Percentiles rank a stretch among this genome's conserved stretches.
These are phyloP conservation scores for Syrphus vitripennis DNA, from an alignment of 2,888 invertebrate species.

Conservation along the genomic window DNA sequence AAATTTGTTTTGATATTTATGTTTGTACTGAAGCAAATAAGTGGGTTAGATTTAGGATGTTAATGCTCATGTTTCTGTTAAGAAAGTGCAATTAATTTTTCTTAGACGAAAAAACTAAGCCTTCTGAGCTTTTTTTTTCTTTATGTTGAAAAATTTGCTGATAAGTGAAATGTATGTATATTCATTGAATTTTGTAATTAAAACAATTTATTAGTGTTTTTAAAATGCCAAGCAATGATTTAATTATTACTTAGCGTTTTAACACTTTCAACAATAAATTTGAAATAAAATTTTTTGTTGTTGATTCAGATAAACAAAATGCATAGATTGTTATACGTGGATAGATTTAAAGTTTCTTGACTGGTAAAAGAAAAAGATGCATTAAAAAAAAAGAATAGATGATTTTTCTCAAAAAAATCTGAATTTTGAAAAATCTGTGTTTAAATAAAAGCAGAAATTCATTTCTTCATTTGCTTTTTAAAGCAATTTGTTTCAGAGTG, in stretches of 20 bases:
- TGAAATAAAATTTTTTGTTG: no score
- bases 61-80: neutral
- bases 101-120: neutral
- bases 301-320: neutral
- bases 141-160: neutral
- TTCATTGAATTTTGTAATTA: neutral
- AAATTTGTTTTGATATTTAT: neutral
- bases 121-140: neutral
- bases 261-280: neutral
- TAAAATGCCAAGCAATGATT: neutral
- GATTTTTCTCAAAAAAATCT: no score
- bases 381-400: no score
- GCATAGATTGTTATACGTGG: neutral
- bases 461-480: no score
- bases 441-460: no score
- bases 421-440: no score
- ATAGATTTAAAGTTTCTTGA: no score
- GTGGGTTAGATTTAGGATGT: neutral
- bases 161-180: neutral
- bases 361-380: no score
- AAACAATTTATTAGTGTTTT: neutral
- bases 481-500: no score
- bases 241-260: neutral
- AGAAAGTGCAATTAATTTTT: neutral
- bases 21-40: neutral